A percentile compares a stretch with the other conserved stretches of the same genome.
phyloP scores from a whole-genome alignment of 2,113 vertebrate species.

The Corythaeola cristata region DNA sequence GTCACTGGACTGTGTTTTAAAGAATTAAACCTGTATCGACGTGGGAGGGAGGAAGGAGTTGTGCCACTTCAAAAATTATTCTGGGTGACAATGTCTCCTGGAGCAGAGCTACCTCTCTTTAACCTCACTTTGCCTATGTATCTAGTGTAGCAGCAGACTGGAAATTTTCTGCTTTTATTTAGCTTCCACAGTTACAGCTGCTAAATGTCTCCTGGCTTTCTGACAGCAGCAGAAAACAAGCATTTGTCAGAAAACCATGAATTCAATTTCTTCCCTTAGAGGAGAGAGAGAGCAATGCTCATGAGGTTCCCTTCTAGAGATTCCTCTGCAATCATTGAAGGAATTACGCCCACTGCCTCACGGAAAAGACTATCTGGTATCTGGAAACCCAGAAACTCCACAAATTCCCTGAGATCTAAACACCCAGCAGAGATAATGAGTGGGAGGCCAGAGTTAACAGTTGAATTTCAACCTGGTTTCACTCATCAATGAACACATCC shows the following conservation, averaged over 20 bases:
- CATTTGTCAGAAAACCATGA: slow-evolving; percentile 27
- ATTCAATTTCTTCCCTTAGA: not conserved
- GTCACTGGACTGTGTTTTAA: not conserved
- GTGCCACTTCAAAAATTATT: not conserved
- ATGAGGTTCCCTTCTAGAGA: not conserved
- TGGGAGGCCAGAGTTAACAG: slow-evolving; percentile 12
- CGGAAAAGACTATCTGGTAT: not conserved
- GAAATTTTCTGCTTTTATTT: slow-evolving; percentile 47
- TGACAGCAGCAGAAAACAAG: slow-evolving; percentile 40
- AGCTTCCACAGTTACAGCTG: slow-evolving; percentile 31
- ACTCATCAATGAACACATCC: slow-evolving; percentile 8
- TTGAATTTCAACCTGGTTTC: slow-evolving; percentile 59
- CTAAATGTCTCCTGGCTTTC: slow-evolving; percentile 44
- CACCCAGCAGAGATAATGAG: slow-evolving; percentile 20
- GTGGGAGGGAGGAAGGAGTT: not conserved
- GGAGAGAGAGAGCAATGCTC: not conserved
- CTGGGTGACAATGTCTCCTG: not conserved
- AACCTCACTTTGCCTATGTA: not conserved
- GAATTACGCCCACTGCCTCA: not conserved
- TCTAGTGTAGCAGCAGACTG: not conserved
- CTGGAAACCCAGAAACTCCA: slow-evolving; percentile 19
- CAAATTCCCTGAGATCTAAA: slow-evolving; percentile 47
- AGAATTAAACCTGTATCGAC: not conserved
- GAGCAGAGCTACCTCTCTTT: not conserved
- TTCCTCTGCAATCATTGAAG: not conserved